Conservation (phyloP, 35 echinoderm and acorn worm species). For the Ophiothrix spiculata region DNA sequence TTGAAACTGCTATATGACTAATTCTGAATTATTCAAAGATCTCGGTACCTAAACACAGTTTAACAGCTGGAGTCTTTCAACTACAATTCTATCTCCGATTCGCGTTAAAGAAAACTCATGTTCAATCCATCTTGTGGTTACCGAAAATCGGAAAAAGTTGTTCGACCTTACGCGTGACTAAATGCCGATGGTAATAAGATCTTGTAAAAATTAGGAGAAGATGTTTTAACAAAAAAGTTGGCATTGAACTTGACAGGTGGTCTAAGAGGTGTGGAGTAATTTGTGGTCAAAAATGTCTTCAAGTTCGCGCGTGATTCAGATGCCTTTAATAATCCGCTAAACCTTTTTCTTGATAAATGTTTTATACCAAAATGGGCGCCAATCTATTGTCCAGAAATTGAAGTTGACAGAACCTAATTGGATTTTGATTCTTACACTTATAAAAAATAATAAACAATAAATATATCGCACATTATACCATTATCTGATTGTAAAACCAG, state of each 20-base stretch:
- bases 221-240: background rate
- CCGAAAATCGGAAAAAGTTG: conserved; percentile 7
- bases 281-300: conserved; percentile 2
- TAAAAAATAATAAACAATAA: too few relatives aligned
- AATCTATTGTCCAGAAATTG: too few relatives aligned
- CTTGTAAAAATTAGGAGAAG: background rate
- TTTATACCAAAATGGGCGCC: too few relatives aligned
- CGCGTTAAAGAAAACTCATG: background rate
- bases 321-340: background rate
- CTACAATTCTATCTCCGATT: background rate
- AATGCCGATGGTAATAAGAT: background rate
- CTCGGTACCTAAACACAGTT: background rate
- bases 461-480: too few relatives aligned
- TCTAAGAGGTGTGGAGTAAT: conserved; percentile 10
- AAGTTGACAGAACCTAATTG: too few relatives aligned
- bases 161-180: background rate
- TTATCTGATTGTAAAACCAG: too few relatives aligned
- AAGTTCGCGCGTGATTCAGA: conserved; percentile 2
- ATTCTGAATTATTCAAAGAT: background rate
- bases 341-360: too few relatives aligned
- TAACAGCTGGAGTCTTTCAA: background rate
- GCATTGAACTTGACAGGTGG: background rate
- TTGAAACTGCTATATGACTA: background rate
- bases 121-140: conserved; percentile 1
- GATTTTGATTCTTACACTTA: too few relatives aligned